phyloP scores from a whole-genome alignment of 2,888 invertebrate genomes.

The Acanthopleura granulata region DNA sequence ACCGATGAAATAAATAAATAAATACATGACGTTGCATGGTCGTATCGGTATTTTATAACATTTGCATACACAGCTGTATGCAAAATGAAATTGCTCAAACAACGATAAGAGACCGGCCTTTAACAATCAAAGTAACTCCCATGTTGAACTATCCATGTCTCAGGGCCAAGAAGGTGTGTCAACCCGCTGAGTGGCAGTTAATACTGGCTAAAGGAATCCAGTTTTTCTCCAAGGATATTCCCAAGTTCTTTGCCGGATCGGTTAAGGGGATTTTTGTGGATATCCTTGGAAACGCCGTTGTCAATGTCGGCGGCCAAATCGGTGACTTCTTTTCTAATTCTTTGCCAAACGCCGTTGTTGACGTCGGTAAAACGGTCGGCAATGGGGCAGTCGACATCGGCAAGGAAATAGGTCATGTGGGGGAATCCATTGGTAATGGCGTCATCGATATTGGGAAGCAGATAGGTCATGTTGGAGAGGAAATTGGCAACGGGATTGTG shows the following conservation, averaged over 20 bases:
- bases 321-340: slow-evolving; percentile 19
- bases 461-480: slow-evolving; percentile 13
- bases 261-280: slow-evolving; percentile 19
- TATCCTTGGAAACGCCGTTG: slow-evolving; percentile 18
- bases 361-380: slow-evolving; percentile 14
- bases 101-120: too few species aligned
- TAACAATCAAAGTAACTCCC: neutral
- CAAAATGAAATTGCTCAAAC: too few species aligned
- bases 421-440: neutral
- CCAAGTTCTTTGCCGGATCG: slow-evolving; percentile 20
- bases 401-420: neutral
- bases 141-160: neutral
- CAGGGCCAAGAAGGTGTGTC: slow-evolving; percentile 23
- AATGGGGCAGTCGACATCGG: slow-evolving; percentile 20
- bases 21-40: too few species aligned
- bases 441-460: slow-evolving; percentile 22
- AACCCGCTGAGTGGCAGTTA: slow-evolving; percentile 22
- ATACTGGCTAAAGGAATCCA: slow-evolving; percentile 22
- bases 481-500: slow-evolving; percentile 21
- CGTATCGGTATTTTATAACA: too few species aligned
- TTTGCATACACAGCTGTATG: too few species aligned
- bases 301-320: slow-evolving; percentile 19
- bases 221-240: slow-evolving; percentile 22
- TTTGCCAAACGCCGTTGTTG: neutral
- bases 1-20: too few species aligned